phyloP scores from a whole-genome alignment of 2,113 vertebrate species.

The Passer domesticus region DNA sequence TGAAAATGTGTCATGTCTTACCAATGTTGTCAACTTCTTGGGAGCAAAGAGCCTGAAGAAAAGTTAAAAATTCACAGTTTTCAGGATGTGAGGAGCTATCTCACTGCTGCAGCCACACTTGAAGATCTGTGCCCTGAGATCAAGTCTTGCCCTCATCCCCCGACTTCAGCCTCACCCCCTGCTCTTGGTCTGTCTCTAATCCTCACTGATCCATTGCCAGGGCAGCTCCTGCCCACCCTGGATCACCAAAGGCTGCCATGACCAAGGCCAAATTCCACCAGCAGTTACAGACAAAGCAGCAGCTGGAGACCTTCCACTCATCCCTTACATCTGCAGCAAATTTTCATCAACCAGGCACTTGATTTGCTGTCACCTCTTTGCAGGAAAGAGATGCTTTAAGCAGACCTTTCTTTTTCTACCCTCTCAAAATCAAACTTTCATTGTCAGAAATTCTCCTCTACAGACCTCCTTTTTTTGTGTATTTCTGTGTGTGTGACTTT shows the following conservation, averaged over 20 bases:
- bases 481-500: neutral
- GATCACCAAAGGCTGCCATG: rapidly evolving
- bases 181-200: neutral
- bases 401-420: neutral
- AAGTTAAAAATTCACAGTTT: neutral
- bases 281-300: neutral
- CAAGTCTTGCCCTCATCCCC: too few species aligned
- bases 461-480: neutral
- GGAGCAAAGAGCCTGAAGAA: neutral
- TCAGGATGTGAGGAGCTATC: neutral
- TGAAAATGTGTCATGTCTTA: neutral
- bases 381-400: neutral
- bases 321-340: neutral
- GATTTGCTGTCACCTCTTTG: neutral
- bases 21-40: rapidly evolving
- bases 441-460: neutral
- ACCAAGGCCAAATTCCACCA: rapidly evolving
- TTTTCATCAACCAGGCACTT: neutral
- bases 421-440: neutral
- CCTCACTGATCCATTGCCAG: neutral
- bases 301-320: neutral
- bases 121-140: neutral
- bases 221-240: neutral
- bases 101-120: neutral
- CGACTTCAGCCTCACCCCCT: neutral